Evolutionary conservation across 2,797 vertebrate species (phyloP).

Genomic region (Sphenodon punctatus): DNA sequence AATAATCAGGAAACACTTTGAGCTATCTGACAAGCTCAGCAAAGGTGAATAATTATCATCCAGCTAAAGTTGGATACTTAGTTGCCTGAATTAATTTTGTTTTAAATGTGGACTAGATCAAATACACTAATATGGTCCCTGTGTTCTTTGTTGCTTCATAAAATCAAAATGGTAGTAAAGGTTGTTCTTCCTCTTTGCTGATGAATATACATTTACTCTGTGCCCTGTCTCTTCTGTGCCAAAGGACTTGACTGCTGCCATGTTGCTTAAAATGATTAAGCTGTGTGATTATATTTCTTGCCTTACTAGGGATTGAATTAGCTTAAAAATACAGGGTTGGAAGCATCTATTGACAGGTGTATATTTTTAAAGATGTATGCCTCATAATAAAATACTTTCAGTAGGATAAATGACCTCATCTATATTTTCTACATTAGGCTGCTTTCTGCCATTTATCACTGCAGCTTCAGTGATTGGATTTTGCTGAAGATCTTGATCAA

Average conservation of each 20-base stretch:
- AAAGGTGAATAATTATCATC: neutral
- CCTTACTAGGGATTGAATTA: neutral
- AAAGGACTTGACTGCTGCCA: neutral
- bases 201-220: neutral
- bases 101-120: neutral
- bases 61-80: neutral
- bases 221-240: neutral
- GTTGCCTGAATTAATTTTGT: neutral
- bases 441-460: constrained; percentile 14
- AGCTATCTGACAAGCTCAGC: neutral
- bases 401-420: neutral
- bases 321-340: neutral
- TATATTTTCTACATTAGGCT: neutral
- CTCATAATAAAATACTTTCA: neutral
- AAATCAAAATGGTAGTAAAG: constrained; percentile 16
- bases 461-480: neutral
- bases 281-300: neutral
- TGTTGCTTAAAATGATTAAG: neutral
- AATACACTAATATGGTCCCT: neutral
- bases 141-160: neutral
- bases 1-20: neutral
- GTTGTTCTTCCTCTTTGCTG: neutral
- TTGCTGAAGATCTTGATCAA: neutral
- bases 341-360: neutral
- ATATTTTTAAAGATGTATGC: neutral